Percentiles rank a stretch among this genome's conserved stretches.
These are phyloP conservation scores for Aspidoscelis tigris DNA, from an alignment of 2,113 vertebrate species.

Conservation along the genomic window DNA sequence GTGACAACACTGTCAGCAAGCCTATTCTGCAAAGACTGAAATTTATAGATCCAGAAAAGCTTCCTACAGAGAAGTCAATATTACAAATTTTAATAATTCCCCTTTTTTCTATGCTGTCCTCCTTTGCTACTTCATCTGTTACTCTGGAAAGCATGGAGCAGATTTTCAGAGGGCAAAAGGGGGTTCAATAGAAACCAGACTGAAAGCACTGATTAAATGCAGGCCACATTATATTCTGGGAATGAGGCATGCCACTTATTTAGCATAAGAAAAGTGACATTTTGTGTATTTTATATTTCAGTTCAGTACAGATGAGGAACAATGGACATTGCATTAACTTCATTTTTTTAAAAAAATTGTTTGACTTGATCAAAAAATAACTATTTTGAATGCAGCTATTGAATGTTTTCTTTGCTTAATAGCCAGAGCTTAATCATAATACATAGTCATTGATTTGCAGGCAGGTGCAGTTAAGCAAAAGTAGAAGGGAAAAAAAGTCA, in stretches of 20 bases:
- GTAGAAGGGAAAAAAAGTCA: neutral
- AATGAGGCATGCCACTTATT: neutral
- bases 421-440: neutral
- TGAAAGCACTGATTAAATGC: neutral
- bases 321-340: conserved; percentile 2
- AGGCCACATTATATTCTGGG: neutral
- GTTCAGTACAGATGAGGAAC: neutral
- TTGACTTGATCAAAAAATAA: rapidly evolving
- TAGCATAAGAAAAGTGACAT: neutral
- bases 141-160: neutral
- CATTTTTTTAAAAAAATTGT: conserved; percentile 18
- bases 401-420: conserved; percentile 10
- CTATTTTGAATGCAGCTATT: neutral
- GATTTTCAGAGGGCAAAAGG: neutral
- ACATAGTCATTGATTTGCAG: conserved; percentile 36
- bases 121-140: neutral
- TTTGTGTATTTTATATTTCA: conserved; percentile 3
- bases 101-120: neutral
- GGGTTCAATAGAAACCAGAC: neutral
- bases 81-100: neutral
- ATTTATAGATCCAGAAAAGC: too few species aligned
- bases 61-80: too few species aligned
- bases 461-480: conserved; percentile 11
- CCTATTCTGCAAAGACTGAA: too few species aligned
- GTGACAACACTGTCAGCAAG: too few species aligned